A percentile compares a stretch with the other conserved stretches of the same genome.
Evolutionary conservation across 1,140 invertebrate genomes (phyloP).

Genomic region (Mercenaria mercenaria): DNA sequence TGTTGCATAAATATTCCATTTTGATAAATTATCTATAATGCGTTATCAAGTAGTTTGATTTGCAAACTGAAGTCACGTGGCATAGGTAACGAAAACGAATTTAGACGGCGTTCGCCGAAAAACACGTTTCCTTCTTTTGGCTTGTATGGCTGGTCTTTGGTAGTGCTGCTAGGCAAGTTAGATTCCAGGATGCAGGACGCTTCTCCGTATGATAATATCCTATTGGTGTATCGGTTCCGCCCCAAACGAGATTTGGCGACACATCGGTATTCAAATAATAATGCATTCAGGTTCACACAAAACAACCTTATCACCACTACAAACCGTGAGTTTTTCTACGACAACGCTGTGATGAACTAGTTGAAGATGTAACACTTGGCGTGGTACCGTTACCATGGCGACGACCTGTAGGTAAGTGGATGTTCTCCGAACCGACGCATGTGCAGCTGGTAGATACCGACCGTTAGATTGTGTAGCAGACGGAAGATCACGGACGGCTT

Average conservation of each 20-base stretch:
- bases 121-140: slow-evolving; percentile 17
- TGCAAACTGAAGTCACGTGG: too few species aligned
- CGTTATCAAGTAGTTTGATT: too few species aligned
- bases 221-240: neutral
- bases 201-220: slow-evolving; percentile 12
- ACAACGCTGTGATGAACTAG: neutral
- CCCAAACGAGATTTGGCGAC: neutral
- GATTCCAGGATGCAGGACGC: slow-evolving; percentile 31
- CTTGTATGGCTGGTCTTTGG: neutral
- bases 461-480: neutral
- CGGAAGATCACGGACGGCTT: neutral
- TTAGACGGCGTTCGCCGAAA: too few species aligned
- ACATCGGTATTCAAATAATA: neutral
- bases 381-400: too few species aligned
- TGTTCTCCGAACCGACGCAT: neutral
- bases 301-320: neutral
- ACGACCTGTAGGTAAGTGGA: neutral
- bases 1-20: too few species aligned
- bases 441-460: neutral
- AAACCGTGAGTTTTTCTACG: neutral
- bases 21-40: too few species aligned
- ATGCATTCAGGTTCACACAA: neutral
- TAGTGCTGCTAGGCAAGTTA: neutral
- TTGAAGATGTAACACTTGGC: neutral
- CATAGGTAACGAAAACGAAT: too few species aligned